These are phyloP conservation scores for Diaprepes abbreviatus DNA, from an alignment of 2,888 invertebrate species.

Conservation along the genomic window DNA sequence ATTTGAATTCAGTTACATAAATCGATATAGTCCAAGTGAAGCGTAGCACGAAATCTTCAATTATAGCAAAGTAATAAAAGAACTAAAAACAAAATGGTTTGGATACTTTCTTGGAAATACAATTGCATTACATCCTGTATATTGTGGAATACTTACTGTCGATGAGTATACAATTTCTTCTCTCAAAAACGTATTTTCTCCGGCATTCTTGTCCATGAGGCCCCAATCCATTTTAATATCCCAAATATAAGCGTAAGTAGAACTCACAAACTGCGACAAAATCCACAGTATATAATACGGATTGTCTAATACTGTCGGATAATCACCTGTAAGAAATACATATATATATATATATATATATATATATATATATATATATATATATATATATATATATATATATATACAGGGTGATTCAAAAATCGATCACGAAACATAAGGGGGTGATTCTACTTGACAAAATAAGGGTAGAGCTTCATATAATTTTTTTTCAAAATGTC, in stretches of 20 bases:
- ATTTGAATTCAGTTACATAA: constrained; percentile 76
- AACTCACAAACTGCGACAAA: constrained; percentile 76
- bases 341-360: too few relatives aligned
- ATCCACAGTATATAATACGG: constrained; percentile 82
- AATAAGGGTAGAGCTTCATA: too few relatives aligned
- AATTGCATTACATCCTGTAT: too few relatives aligned
- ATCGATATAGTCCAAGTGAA: constrained; percentile 84
- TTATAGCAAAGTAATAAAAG: constrained; percentile 87
- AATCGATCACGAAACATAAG: too few relatives aligned
- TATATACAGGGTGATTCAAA: too few relatives aligned
- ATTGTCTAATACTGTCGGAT: constrained; percentile 70
- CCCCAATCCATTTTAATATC: constrained; percentile 94
- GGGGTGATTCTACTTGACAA: too few relatives aligned
- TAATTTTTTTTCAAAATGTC: too few relatives aligned
- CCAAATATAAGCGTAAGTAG: constrained; percentile 87
- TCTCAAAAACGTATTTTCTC: constrained; percentile 81
- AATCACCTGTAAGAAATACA: constrained; percentile 69
- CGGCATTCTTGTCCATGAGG: constrained; percentile 80
- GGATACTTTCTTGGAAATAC: too few relatives aligned
- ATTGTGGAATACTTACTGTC: constrained; percentile 76
- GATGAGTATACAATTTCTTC: constrained; percentile 87
- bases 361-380: too few relatives aligned
- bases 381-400: too few relatives aligned
- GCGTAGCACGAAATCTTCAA: constrained; percentile 83
- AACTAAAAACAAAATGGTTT: too few relatives aligned